Conservation (phyloP, 2,797 vertebrate species). For the Pithecia hirsuta region DNA sequence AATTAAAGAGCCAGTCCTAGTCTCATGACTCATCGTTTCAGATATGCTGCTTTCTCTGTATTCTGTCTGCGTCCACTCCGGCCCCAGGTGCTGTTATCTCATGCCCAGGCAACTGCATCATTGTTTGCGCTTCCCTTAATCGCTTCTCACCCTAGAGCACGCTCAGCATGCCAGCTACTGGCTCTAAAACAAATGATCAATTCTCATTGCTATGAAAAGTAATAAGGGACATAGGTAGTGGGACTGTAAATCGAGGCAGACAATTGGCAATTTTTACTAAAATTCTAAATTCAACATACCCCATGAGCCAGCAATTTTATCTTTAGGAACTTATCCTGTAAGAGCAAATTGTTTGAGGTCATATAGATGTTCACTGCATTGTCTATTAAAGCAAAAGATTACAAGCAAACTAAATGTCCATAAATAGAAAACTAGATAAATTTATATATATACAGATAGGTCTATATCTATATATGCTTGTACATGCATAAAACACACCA, state of each 20-base stretch:
- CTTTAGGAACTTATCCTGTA: not conserved
- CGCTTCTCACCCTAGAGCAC: not conserved
- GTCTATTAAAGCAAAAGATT: not conserved
- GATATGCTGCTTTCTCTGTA: not conserved
- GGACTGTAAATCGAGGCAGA: not conserved
- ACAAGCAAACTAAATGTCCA: not conserved
- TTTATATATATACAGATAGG: not conserved
- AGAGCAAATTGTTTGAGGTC: not conserved
- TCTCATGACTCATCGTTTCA: not conserved
- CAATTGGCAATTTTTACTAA: slow-evolving; percentile 4
- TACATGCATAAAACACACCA: not conserved
- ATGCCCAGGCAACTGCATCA: not conserved
- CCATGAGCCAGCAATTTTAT: not conserved
- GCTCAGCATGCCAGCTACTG: not conserved
- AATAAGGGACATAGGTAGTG: not conserved
- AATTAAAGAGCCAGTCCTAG: not conserved
- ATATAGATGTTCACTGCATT: not conserved
- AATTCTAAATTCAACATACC: not conserved
- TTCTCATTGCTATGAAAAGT: not conserved
- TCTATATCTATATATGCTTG: too few species aligned
- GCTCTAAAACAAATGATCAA: not conserved
- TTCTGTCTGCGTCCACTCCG: too few species aligned
- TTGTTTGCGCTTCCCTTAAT: not conserved
- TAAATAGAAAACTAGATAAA: not conserved
- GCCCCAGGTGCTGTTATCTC: not conserved